Base-by-base conservation (phyloP, 2,113 vertebrate genomes). In the Pluvialis apricaria region DNA sequence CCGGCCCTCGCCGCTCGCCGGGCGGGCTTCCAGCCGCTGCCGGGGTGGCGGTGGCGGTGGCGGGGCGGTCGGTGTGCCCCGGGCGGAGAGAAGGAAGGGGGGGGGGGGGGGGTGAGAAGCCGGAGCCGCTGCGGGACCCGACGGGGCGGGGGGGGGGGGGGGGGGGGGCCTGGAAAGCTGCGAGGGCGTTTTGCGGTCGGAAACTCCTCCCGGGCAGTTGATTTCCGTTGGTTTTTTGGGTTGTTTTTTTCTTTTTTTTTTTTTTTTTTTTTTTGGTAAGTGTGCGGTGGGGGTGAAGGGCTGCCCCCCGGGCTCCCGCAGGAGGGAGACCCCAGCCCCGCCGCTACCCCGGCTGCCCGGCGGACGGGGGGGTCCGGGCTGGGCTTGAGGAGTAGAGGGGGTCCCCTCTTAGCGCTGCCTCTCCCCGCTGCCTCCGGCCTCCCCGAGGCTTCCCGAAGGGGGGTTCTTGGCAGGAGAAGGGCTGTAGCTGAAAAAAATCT, bases 271-370 rank as follows among this genome's bases (percentile, higher is more conserved):
- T 11, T 28, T 36, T 20, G 3, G 31, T 36, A 15, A 40, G 15
- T 22, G 0, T 2, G 1, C 5, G 0, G 17, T 4, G 10, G 32
- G 19, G 9, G 26, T 2, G 62, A 57, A 51, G 40, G 36, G 76
- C 44, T 36, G 44, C 21, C 18, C 36, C 38, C 49, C 13, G 17
- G 49, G 34, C 14, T 64, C 49, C 69, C 34, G 6, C 29, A 4
- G 62, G 26, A 69, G 36, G 14, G 51, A 42, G 42, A 54, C 18
- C n/a, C 34, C 49, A 62, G 13, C 31, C 29, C 47, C 14, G 8
- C 58, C 42, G 52, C 61, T 65, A 82, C 14, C 70, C 28, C 26
- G 25, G 29, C 82, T 80, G 44, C 15, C 20, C 16, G 3, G 65
- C 10, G 47, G 47, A 21, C 47, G 18, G 47, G 20, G 47, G 14